Evolutionary conservation across 2,888 invertebrate species (phyloP).

Genomic region (Elegia similella): DNA sequence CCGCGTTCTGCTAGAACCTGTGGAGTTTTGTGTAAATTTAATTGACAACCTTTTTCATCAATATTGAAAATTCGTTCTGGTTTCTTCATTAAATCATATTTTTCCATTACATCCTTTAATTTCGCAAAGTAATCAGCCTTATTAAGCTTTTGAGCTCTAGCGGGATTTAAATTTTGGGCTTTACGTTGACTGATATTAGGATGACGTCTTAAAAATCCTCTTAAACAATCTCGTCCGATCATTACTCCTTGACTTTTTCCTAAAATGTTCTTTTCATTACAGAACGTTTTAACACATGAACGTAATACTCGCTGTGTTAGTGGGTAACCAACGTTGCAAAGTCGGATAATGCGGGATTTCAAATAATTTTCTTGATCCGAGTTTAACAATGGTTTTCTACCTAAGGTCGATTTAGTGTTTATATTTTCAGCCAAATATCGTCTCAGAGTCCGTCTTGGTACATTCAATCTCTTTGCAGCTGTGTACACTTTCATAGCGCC

Average conservation of each 20-base stretch:
- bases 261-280: constrained; percentile 1
- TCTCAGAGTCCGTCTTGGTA: constrained; percentile 19
- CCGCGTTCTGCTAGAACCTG: constrained; percentile 26
- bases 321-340: background rate
- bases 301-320: background rate
- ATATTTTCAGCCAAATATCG: constrained; percentile 17
- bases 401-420: constrained; percentile 10
- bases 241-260: background rate
- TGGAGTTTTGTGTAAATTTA: constrained; percentile 21
- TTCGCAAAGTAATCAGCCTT: constrained; percentile 26
- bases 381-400: constrained; percentile 7
- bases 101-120: constrained; percentile 21
- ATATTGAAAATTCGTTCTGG: constrained; percentile 20
- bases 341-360: background rate
- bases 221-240: background rate
- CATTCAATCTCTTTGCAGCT: constrained; percentile 15
- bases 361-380: constrained; percentile 4
- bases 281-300: constrained; percentile 1
- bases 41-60: constrained; percentile 8
- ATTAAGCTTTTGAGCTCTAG: constrained; percentile 21
- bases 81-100: constrained; percentile 23
- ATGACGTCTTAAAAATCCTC: background rate
- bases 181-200: too few species aligned
- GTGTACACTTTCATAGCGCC: constrained; percentile 14
- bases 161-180: too few species aligned